Evolutionary conservation across 2,113 vertebrate genomes (phyloP).

Genomic region (Aegithalos caudatus): DNA sequence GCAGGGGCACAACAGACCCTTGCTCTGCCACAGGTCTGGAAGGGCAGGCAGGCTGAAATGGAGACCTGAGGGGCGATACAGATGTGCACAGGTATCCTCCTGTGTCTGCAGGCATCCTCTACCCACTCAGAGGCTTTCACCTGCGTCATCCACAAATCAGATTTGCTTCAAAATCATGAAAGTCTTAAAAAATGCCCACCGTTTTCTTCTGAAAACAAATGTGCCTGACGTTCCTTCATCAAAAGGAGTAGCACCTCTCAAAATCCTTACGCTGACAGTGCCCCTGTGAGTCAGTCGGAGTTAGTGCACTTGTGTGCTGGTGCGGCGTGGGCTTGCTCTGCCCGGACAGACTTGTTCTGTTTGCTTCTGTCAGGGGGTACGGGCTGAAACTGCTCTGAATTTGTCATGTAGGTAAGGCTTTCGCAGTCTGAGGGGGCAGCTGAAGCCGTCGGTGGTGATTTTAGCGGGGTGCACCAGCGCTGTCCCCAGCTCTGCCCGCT

Average conservation of each 20-base stretch:
- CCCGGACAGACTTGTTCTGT: background rate
- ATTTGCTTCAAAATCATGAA: background rate
- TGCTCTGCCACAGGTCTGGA: background rate
- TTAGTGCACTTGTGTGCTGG: background rate
- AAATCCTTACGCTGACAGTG: background rate
- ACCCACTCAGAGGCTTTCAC: background rate
- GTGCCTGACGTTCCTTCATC: background rate
- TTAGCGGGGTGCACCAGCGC: accelerated
- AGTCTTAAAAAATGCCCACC: background rate
- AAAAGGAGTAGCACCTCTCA: background rate
- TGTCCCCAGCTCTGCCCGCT: accelerated
- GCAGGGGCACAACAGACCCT: background rate
- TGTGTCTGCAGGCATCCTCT: background rate
- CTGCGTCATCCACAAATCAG: background rate
- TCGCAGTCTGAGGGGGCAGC: background rate
- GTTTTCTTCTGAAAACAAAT: background rate
- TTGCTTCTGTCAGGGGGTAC: background rate
- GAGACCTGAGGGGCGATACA: background rate
- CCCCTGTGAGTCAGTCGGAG: background rate
- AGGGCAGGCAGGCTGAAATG: background rate
- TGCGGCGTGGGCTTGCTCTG: background rate
- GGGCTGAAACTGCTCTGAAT: background rate
- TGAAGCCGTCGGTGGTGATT: background rate
- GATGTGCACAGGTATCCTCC: background rate
- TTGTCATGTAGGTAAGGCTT: too few relatives aligned